Conservation (phyloP, 92 coral and sea anemone species). For the Zoanthus gigantus region DNA sequence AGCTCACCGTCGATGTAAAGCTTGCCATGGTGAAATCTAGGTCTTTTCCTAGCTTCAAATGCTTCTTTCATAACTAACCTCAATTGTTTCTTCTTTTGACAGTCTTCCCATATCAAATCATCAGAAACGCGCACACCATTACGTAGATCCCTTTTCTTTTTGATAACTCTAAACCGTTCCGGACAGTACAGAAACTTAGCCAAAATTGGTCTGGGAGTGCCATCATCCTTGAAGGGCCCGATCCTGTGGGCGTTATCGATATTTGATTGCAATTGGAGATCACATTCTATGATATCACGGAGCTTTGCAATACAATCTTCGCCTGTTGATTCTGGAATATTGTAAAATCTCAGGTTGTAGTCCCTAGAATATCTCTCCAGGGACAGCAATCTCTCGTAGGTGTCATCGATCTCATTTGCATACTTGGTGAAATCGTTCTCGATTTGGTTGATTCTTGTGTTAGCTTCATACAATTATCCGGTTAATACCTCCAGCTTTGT, state of each 20-base stretch:
- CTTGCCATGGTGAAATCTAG: neutral
- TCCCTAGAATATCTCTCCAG: neutral
- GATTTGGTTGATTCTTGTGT: neutral
- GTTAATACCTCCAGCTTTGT: constrained; percentile 55
- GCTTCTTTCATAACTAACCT: constrained; percentile 12
- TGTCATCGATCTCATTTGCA: neutral
- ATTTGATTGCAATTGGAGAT: neutral
- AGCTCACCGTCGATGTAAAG: constrained; percentile 13
- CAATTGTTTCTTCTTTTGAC: constrained; percentile 36
- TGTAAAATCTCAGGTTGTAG: neutral
- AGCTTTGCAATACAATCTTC: too few relatives aligned
- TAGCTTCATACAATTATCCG: constrained; percentile 21
- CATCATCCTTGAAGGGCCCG: constrained; percentile 27
- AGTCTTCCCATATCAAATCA: constrained; percentile 50
- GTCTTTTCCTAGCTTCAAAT: constrained; percentile 16
- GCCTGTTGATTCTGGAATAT: too few relatives aligned
- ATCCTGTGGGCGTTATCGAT: neutral
- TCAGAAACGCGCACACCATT: constrained; percentile 40
- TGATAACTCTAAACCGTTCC: constrained; percentile 20
- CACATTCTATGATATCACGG: neutral
- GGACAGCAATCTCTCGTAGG: neutral
- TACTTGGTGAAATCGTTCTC: neutral
- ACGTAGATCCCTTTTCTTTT: constrained; percentile 25
- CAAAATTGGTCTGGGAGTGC: constrained; percentile 50
- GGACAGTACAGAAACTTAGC: constrained; percentile 57